A percentile compares a stretch with the other conserved stretches of the same genome.
Evolutionary conservation across 2,113 vertebrate genomes (phyloP).

Genomic region (Hippocampus guttulatus): DNA sequence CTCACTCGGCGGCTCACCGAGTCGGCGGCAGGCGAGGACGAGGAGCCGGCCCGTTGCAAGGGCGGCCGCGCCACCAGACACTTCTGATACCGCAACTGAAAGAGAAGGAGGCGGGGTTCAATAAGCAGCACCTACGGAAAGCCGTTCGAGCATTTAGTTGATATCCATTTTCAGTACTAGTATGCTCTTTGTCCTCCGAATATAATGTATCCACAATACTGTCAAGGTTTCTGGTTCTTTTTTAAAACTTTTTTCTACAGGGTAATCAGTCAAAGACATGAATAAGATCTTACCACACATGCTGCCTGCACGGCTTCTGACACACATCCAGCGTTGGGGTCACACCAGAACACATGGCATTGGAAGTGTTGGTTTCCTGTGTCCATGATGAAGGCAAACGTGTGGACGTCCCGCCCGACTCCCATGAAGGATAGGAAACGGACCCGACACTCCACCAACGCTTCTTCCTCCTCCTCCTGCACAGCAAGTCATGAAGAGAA

Average conservation of each 20-base stretch:
- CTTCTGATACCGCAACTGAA: slow-evolving; percentile 95
- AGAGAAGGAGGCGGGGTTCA: slow-evolving; percentile 9
- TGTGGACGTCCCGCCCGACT: slow-evolving; percentile 89
- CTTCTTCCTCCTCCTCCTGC: slow-evolving; percentile 87
- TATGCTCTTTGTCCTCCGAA: too few relatives aligned
- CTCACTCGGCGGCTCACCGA: slow-evolving; percentile 90
- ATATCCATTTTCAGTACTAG: too few relatives aligned
- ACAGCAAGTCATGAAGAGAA: slow-evolving; percentile 16
- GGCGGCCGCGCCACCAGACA: slow-evolving; percentile 92
- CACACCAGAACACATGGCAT: slow-evolving; percentile 96
- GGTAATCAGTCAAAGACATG: too few relatives aligned
- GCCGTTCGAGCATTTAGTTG: background rate
- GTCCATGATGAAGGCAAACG: slow-evolving; percentile 98
- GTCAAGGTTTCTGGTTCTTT: too few relatives aligned
- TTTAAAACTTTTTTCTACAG: too few relatives aligned
- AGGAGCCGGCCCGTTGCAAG: slow-evolving; percentile 80
- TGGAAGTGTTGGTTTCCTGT: slow-evolving; percentile 93
- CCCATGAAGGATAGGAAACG: slow-evolving; percentile 98
- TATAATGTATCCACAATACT: too few relatives aligned
- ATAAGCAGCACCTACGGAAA: too few relatives aligned
- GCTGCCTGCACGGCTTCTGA: slow-evolving; percentile 97
- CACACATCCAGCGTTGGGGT: slow-evolving; percentile 88
- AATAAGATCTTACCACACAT: slow-evolving; percentile 83
- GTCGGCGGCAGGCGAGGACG: slow-evolving; percentile 82
- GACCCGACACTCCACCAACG: slow-evolving; percentile 91